Conservation (phyloP, 1,140 invertebrate genomes). For the Plectrocnemia conspersa region DNA sequence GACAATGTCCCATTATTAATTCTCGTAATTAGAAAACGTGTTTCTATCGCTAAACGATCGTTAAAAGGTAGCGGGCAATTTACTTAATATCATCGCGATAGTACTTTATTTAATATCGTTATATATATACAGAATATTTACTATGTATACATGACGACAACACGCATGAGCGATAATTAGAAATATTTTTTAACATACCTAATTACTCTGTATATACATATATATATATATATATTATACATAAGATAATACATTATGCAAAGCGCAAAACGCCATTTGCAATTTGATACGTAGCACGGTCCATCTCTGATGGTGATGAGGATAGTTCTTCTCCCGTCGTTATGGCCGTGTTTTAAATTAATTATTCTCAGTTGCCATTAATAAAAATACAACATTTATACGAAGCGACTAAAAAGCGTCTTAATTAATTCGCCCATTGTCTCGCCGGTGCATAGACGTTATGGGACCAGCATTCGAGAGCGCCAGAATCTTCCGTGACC, state of each 20-base stretch:
- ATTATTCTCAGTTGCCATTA: constrained; percentile 4
- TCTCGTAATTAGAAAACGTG: constrained; percentile 21
- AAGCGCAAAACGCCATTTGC: neutral
- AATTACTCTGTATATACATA: no score
- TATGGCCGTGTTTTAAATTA: neutral
- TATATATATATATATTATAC: no score
- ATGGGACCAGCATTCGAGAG: neutral
- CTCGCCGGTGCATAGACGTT: constrained; percentile 15
- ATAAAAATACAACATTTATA: constrained; percentile 17
- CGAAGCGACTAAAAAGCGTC: constrained; percentile 19
- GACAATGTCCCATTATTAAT: constrained; percentile 4
- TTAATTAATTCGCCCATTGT: constrained; percentile 35
- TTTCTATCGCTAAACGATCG: constrained; percentile 21
- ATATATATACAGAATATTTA: no score
- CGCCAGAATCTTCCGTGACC: constrained; percentile 2
- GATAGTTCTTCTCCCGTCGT: neutral
- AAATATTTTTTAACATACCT: no score
- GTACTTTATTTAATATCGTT: no score
- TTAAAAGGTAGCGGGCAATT: constrained; percentile 12
- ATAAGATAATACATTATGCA: no score
- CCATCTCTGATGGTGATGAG: neutral
- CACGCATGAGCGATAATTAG: no score
- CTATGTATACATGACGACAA: no score
- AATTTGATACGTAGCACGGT: neutral
- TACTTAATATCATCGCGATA: no score